Evolutionary conservation across 2,888 invertebrate species (phyloP).

Genomic region (Sinotaia quadrata): DNA sequence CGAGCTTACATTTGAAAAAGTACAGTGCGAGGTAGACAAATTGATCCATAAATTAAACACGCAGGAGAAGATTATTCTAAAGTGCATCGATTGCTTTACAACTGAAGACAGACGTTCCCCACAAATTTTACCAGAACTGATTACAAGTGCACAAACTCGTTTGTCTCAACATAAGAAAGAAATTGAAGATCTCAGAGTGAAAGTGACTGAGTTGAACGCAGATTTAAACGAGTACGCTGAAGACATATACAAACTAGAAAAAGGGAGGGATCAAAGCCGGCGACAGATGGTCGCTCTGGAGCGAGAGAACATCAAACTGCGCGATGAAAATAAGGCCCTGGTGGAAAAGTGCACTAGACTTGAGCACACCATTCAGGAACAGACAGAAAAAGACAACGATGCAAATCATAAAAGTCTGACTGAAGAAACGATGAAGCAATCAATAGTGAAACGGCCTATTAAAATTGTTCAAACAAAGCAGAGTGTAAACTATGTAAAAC

Average conservation of each 20-base stretch:
- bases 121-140: constrained; percentile 17
- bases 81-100: constrained; percentile 17
- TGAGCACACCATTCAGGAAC: constrained; percentile 37
- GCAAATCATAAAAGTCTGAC: too few species aligned
- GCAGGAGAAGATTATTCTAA: constrained; percentile 4
- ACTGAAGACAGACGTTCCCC: too few species aligned
- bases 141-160: too few species aligned
- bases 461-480: too few species aligned
- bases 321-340: constrained; percentile 11
- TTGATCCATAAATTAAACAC: constrained; percentile 11
- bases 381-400: too few species aligned
- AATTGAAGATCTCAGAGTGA: constrained; percentile 11
- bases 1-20: constrained; percentile 33
- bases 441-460: too few species aligned
- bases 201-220: constrained; percentile 20
- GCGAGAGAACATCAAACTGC: constrained; percentile 28
- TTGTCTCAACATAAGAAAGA: constrained; percentile 14
- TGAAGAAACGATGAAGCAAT: too few species aligned
- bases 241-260: constrained; percentile 49
- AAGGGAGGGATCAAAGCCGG: constrained; percentile 37
- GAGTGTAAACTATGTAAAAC: too few species aligned
- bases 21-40: constrained; percentile 29
- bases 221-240: constrained; percentile 43
- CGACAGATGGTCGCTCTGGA: constrained; percentile 30
- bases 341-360: constrained; percentile 11